Conservation (phyloP, 2,797 vertebrate genomes). For the Aulostomus chinensis region DNA sequence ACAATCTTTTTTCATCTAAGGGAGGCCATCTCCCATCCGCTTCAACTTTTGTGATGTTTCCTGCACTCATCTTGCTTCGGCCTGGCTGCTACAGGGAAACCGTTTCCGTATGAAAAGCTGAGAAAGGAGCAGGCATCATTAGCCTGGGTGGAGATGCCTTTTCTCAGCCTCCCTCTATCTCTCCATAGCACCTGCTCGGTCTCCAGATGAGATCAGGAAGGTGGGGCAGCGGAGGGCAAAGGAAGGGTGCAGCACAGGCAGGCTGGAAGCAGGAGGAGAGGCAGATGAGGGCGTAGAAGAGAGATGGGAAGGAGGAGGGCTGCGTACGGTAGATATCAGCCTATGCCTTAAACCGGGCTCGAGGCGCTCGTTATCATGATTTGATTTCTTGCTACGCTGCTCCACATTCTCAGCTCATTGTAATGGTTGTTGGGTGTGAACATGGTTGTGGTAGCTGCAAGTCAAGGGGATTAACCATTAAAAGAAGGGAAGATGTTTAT, state of each 20-base stretch:
- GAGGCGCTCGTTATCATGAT: slow-evolving; percentile 70
- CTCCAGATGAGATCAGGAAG: slow-evolving; percentile 80
- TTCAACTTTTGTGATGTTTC: slow-evolving; percentile 52
- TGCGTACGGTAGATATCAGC: slow-evolving; percentile 73
- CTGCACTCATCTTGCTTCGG: slow-evolving; percentile 49
- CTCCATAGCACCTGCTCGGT: slow-evolving; percentile 76
- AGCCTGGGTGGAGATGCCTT: slow-evolving; percentile 70
- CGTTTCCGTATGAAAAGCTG: slow-evolving; percentile 44
- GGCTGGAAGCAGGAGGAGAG: slow-evolving; percentile 55
- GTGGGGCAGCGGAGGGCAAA: slow-evolving; percentile 76
- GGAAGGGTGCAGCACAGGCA: slow-evolving; percentile 62
- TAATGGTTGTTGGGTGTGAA: slow-evolving; percentile 74
- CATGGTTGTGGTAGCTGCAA: slow-evolving; percentile 61
- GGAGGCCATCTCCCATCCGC: slow-evolving; percentile 50
- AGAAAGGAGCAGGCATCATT: slow-evolving; percentile 65
- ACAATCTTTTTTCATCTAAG: slow-evolving; percentile 61
- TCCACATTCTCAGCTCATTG: slow-evolving; percentile 68
- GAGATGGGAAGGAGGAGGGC: slow-evolving; percentile 65
- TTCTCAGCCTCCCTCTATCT: slow-evolving; percentile 75
- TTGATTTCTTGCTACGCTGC: slow-evolving; percentile 76
- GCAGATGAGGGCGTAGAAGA: slow-evolving; percentile 56
- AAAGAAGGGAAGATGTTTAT: slow-evolving; percentile 62
- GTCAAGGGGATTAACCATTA: slow-evolving; percentile 73
- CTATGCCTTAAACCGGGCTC: slow-evolving; percentile 67
- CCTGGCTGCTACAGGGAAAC: slow-evolving; percentile 45